phyloP scores from a whole-genome alignment of 2,888 invertebrate species.

The Norana najaformis region DNA sequence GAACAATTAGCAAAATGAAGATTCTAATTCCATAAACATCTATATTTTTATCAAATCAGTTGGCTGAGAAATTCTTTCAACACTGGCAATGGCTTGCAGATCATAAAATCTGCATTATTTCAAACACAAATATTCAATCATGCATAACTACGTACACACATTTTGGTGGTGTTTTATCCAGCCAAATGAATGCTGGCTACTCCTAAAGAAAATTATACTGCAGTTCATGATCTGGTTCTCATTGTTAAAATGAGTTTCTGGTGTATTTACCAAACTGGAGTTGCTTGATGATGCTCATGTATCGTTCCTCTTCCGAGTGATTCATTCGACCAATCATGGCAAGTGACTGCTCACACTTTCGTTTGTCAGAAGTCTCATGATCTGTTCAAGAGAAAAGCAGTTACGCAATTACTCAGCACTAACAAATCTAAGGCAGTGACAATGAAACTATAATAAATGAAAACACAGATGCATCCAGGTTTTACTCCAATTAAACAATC shows the following conservation, averaged over 20 bases:
- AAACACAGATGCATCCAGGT: too few species aligned
- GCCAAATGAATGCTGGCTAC: background rate
- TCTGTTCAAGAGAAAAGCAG: background rate
- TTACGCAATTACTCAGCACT: background rate
- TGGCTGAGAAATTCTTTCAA: background rate
- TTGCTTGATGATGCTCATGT: slow-evolving; percentile 83
- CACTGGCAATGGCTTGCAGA: background rate
- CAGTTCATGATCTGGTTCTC: background rate
- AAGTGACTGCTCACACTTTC: background rate
- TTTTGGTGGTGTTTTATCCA: too few species aligned
- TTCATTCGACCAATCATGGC: slow-evolving; percentile 34
- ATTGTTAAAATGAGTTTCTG: background rate
- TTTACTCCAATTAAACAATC: too few species aligned
- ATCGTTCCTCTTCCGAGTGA: slow-evolving; percentile 73
- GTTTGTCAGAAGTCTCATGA: slow-evolving; percentile 21
- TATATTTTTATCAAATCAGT: background rate
- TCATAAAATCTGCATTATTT: too few species aligned
- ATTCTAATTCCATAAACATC: slow-evolving; percentile 23
- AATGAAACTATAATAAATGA: too few species aligned
- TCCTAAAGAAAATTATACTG: background rate
- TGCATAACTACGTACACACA: background rate
- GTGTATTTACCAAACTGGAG: slow-evolving; percentile 80
- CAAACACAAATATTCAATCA: too few species aligned
- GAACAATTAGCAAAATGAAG: background rate
- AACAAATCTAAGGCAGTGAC: background rate